These are phyloP conservation scores for Anseranas semipalmata DNA, from an alignment of 2,113 vertebrate species.

Conservation along the genomic window DNA sequence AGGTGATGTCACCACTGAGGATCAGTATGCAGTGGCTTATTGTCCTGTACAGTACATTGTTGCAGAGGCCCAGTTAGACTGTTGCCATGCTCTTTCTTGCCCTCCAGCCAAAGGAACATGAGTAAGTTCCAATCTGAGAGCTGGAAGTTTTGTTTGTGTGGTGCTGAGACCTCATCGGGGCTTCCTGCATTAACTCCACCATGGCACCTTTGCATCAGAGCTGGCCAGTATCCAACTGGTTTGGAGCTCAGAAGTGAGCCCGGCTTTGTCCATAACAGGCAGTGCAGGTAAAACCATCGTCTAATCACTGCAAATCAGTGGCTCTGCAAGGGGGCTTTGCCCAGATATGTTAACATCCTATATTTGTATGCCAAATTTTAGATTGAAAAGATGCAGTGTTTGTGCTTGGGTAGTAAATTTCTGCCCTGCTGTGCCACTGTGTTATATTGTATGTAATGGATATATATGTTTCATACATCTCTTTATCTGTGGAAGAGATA, in stretches of 20 bases:
- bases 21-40: not conserved
- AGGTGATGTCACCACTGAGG: not conserved
- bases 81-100: not conserved
- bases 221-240: not conserved
- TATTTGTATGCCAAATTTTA: not conserved
- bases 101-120: not conserved
- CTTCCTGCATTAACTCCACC: not conserved
- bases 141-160: fast-evolving
- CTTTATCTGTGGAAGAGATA: not conserved
- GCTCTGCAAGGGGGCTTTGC: not conserved
- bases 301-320: not conserved
- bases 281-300: not conserved
- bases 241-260: not conserved
- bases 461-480: not conserved
- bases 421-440: not conserved
- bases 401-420: not conserved
- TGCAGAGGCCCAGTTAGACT: not conserved
- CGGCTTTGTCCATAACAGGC: not conserved
- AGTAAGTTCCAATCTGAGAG: not conserved
- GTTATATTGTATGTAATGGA: not conserved
- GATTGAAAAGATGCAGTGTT: not conserved
- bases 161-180: not conserved
- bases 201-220: not conserved
- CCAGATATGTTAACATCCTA: fast-evolving
- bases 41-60: not conserved